Conservation (phyloP, 2,797 vertebrate genomes). For the Otus scops region DNA sequence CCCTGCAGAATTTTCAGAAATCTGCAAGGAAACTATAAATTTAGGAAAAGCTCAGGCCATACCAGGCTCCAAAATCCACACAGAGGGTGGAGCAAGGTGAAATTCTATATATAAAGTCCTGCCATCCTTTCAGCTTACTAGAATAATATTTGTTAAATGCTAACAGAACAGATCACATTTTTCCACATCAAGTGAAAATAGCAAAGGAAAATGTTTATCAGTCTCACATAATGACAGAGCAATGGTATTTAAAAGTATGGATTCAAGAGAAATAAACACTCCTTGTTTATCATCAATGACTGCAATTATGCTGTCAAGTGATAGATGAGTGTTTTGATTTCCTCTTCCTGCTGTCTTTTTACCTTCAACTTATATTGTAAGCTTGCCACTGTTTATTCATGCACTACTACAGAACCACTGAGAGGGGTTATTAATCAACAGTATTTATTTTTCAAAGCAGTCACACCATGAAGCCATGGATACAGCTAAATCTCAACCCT, state of each 20-base stretch:
- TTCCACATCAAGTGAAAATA: not conserved
- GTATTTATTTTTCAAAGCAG: slow-evolving; percentile 23
- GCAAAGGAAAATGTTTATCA: not conserved
- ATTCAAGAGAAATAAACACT: slow-evolving; percentile 18
- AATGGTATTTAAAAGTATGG: not conserved
- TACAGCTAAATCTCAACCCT: not conserved
- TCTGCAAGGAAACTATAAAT: not conserved
- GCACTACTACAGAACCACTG: not conserved
- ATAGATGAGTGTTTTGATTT: slow-evolving; percentile 32
- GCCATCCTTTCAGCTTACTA: not conserved
- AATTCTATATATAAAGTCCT: not conserved
- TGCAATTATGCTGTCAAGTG: slow-evolving; percentile 52
- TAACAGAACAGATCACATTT: not conserved
- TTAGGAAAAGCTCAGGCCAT: not conserved
- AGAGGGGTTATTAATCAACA: slow-evolving; percentile 21
- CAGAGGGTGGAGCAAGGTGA: not conserved
- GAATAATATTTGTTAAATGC: not conserved
- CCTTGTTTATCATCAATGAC: slow-evolving; percentile 36
- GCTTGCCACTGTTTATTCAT: slow-evolving; percentile 9
- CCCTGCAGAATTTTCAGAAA: not conserved
- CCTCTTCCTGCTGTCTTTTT: slow-evolving; percentile 25
- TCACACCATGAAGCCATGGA: not conserved
- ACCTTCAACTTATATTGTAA: not conserved
- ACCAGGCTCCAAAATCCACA: not conserved
- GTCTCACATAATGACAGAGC: not conserved